Conservation (phyloP, 2,113 vertebrate genomes). For the Dicaeum eximium region DNA sequence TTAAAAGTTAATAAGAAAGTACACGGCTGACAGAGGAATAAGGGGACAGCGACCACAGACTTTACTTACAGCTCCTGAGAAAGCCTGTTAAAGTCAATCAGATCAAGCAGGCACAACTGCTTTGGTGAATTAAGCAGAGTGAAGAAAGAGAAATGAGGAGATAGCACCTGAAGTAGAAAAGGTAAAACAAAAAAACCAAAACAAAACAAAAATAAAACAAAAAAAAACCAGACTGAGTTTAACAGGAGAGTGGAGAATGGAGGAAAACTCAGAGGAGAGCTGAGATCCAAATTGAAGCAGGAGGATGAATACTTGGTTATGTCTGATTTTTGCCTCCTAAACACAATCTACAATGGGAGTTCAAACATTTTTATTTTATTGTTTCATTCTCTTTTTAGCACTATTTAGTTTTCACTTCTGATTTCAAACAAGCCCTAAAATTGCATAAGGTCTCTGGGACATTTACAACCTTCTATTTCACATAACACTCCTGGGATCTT, state of each 20-base stretch:
- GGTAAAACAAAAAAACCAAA: background rate
- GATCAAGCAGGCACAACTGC: conserved; percentile 9
- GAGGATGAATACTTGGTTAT: background rate
- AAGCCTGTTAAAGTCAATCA: conserved; percentile 40
- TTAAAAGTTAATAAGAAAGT: conserved; percentile 47
- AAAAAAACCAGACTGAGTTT: accelerated
- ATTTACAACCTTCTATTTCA: conserved; percentile 19
- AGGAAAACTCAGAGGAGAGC: background rate
- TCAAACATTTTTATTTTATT: background rate
- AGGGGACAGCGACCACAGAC: background rate
- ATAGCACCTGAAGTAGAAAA: background rate
- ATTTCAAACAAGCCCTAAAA: background rate
- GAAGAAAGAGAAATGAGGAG: background rate
- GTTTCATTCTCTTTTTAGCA: background rate
- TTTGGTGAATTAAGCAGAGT: conserved; percentile 25
- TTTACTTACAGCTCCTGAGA: conserved; percentile 23
- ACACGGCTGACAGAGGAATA: background rate
- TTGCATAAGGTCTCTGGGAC: background rate
- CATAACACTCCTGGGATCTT: background rate
- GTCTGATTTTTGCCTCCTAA: background rate
- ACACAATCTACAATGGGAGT: background rate
- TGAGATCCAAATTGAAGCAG: background rate
- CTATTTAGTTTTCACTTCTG: background rate
- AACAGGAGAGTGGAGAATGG: background rate
- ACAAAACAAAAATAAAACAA: no score